Base-by-base conservation (phyloP, 2,797 vertebrate genomes). In the Pipistrellus pygmaeus region DNA sequence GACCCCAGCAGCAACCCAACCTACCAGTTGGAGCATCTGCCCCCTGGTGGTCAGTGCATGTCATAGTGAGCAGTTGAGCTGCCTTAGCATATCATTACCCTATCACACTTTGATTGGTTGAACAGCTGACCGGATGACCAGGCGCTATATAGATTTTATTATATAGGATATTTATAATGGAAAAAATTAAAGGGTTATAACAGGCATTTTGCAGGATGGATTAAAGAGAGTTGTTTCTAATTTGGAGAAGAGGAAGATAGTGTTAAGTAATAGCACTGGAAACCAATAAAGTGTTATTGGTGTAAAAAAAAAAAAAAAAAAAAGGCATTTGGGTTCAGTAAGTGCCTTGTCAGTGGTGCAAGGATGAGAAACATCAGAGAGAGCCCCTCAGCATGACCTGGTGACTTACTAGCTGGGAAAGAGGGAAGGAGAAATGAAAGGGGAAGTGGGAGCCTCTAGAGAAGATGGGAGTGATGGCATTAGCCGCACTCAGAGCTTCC, bases 171-270 rank as follows among this genome's bases (percentile, higher is more conserved):
- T 15, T n/a, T 76, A 32, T 89, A 94, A 86, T 30, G 46, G 60
- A 10, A 85, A 83, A 25, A 90, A 62, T 85, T 85, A 85, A 90
- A 21, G 25, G 23, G n/a, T 68, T 83, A 30, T 73, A 60, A n/a
- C 82, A 55, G 20, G 23, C 13, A 64, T 32, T 81, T 91, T 78
- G 20, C 17, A 85, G 38, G 30, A 57, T 57, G 20, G 12, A 84
- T 92, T 73, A 57, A 93, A 91, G 62, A 71, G 20, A 66, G 2
- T 86, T 44, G 10, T 69, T 94, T 73, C 35, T 82, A 69, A 83
- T 55, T 76, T 76, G 25, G 6, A 21, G 66, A 88, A 83, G 15
- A 82, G 38, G 76, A 66, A 88, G 21, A n/a, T 64, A 27, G 30
- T 57, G 2, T 46, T 35, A 82, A 57, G 11, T 21, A 73, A 72